Evolutionary conservation across 2,113 vertebrate genomes (phyloP), one percentile per base, ranked within the genome.

Genomic region (Urocolius indicus): DNA sequence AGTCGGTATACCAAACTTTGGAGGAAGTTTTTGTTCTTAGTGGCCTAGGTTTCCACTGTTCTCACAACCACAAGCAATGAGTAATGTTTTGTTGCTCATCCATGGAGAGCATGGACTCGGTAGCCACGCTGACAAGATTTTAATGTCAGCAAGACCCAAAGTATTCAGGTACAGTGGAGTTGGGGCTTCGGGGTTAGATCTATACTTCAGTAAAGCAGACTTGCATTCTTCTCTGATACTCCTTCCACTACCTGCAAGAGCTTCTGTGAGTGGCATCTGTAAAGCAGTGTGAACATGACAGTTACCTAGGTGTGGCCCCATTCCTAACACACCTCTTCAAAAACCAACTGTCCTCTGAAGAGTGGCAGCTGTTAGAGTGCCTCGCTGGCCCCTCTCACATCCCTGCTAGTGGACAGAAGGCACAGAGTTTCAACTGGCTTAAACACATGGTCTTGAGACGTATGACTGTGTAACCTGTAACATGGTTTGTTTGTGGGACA

Each of bases 121-220:
- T 11, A 62, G 61, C 43, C 38, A 20, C n/a, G 62, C 49, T 88
- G 75, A 75, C 48, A 82, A 63, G 34, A 43, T 58, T 69, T 92
- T 74, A 87, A n/a, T 1, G 3, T 77, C 20, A 26, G 69, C 43
- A 59, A 17, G 15, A 72, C 41, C 16, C 55, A 32, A 29, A n/a
- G 27, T 45, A 68, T 90, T 93, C 13, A 51, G 58, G 36, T 34
- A 43, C 30, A 84, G 63, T 49, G n/a, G 24, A 66, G 1, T 59
- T 81, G 38, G 76, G 55, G 58, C 89, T 95, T 92, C 36, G 73
- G 72, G 55, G n/a, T 94, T 86, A 91, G 24, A 41, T 91, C 43
- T 9, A 1, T 22, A n/a, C 86, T 91, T 73, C 68, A 62, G 32
- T 66, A 41, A 46, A 80, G 63, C 58, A 77, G 16, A 6, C 30